A percentile compares a stretch with the other conserved stretches of the same genome.
Conservation (phyloP, 2,113 vertebrate genomes). For the Synchiropus splendidus region DNA sequence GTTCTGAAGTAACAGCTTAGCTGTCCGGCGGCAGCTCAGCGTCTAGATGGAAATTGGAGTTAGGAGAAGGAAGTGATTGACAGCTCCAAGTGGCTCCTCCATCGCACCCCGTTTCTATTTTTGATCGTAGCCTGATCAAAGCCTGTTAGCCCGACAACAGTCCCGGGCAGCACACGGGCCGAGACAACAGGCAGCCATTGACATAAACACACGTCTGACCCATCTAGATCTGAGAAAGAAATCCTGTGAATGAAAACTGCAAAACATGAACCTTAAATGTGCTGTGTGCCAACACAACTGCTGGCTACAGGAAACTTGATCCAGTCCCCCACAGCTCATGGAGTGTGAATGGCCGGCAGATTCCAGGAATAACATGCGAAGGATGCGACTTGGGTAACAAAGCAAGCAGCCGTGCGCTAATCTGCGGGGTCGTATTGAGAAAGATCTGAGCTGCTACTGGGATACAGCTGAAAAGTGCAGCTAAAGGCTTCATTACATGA, state of each 20-base stretch:
- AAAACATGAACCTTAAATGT: not conserved
- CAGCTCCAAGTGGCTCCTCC: slow-evolving; percentile 43
- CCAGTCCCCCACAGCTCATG: slow-evolving; percentile 1
- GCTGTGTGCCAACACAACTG: not conserved
- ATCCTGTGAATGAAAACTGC: not conserved
- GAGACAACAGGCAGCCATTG: slow-evolving; percentile 1
- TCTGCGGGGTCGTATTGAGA: slow-evolving; percentile 12
- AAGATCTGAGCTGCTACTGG: not conserved
- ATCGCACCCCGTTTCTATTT: slow-evolving; percentile 39
- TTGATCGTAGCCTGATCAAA: slow-evolving; percentile 32
- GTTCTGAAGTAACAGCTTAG: no score
- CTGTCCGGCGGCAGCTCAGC: not conserved
- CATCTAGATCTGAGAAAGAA: not conserved
- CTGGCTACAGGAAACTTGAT: slow-evolving; percentile 31
- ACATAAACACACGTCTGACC: not conserved
- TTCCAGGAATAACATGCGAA: slow-evolving; percentile 30
- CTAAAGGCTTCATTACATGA: no score
- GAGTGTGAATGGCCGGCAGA: slow-evolving; percentile 12
- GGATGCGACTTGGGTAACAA: slow-evolving; percentile 8
- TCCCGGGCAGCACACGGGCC: slow-evolving; percentile 1
- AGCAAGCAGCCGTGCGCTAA: slow-evolving; percentile 3
- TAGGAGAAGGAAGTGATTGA: slow-evolving; percentile 29
- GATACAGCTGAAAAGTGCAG: not conserved
- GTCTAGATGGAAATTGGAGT: slow-evolving; percentile 5
- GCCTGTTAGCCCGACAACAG: slow-evolving; percentile 19